Base-by-base conservation (phyloP, 2,113 vertebrate genomes). In the Polypterus bichir region DNA sequence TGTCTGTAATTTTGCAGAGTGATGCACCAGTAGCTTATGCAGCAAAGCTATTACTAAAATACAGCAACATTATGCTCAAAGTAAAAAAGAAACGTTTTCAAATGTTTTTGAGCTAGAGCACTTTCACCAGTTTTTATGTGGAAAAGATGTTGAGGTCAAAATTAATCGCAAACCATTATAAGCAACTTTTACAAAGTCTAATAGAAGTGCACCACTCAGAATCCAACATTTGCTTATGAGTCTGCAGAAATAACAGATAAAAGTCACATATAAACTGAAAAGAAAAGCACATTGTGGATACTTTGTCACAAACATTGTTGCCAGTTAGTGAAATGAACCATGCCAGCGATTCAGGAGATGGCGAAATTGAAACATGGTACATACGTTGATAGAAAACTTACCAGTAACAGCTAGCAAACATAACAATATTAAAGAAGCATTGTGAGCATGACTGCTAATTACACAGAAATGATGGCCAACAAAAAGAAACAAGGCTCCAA, bases 171-270 rank as follows among this genome's bases (percentile, higher is more conserved):
- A 65, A 5, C 56, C 63, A 3, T 49, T 68, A 3, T n/a, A n/a
- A n/a, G n/a, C n/a, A n/a, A n/a, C n/a, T n/a, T n/a, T n/a, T n/a
- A n/a, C n/a, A n/a, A n/a, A n/a, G 55, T 60, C 6, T 1, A 27
- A 64, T 49, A 62, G 60, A 49, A 56, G 55, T 7, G 59, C 59
- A 59, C 60, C 67, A 65, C 56, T 57, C 58, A 65, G 55, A 68
- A 65, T 67, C 55, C 62, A 64, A 48, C 60, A n/a, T 57, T 48
- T 64, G 6, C 55, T 67, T 44, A 65, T 58, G 54, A 47, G 51
- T 27, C 9, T 62, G 7, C 63, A 65, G 11, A 65, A 62, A 48
- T 56, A 62, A 44, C 57, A 62, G 59, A 53, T 68, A 4, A 56
- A 62, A 1, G 56, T 65, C 48, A 4, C 54, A 46, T 54, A 66